Conservation (phyloP, 2,797 vertebrate species). For the Dermochelys coriacea region DNA sequence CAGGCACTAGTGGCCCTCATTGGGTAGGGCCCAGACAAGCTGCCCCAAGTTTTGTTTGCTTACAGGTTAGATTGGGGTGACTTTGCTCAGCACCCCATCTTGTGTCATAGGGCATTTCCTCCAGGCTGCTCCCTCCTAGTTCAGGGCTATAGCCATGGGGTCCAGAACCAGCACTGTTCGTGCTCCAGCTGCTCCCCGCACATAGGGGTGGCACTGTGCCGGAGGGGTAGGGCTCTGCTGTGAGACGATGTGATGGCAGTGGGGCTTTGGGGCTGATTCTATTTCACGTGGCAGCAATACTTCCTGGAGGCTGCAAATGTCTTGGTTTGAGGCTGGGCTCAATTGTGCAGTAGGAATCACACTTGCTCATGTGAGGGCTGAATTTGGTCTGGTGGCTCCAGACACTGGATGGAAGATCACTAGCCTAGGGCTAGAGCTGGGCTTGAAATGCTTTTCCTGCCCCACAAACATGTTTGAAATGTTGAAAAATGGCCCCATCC, state of each 20-base stretch:
- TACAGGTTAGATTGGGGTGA: not conserved
- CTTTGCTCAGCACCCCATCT: not conserved
- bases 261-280: rapidly evolving
- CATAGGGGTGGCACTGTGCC: no score
- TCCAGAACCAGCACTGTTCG: no score
- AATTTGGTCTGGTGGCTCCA: no score
- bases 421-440: not conserved
- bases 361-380: no score
- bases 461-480: not conserved
- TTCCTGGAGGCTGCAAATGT: not conserved
- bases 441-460: not conserved
- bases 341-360: no score
- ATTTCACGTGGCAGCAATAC: not conserved
- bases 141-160: not conserved
- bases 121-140: not conserved
- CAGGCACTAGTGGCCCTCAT: rapidly evolving
- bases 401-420: no score
- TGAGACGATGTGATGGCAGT: rapidly evolving
- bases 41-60: not conserved
- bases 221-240: rapidly evolving
- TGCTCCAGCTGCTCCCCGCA: no score
- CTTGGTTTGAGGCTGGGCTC: no score
- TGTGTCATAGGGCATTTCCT: not conserved
- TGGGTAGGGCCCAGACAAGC: not conserved
- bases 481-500: not conserved